Evolutionary conservation across 2,797 vertebrate genomes (phyloP).

Genomic region (Loris lydekkerianus): DNA sequence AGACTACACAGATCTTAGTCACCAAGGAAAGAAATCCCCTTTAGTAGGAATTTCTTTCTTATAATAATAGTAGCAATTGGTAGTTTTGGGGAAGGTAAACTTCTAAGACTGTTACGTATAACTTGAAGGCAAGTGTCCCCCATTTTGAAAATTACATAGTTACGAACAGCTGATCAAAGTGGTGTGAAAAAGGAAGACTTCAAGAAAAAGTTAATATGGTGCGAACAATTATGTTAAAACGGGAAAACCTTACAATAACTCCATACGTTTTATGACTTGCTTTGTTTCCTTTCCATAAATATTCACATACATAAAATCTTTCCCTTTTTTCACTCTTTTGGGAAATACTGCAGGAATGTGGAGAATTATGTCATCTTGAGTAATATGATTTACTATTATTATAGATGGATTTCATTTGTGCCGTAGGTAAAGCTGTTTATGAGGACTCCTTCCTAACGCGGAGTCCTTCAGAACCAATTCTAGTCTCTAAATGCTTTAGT

Average conservation of each 20-base stretch:
- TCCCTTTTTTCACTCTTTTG: not conserved
- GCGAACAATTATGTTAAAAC: not conserved
- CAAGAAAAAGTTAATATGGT: not conserved
- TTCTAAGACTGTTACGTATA: not conserved
- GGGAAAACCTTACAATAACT: not conserved
- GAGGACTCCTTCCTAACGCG: not conserved
- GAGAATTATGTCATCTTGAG: not conserved
- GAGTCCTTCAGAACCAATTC: not conserved
- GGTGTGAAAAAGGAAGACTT: not conserved
- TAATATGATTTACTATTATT: not conserved
- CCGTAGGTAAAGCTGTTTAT: not conserved
- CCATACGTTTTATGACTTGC: not conserved
- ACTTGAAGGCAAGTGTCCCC: not conserved
- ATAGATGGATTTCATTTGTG: constrained; percentile 14
- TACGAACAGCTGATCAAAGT: not conserved
- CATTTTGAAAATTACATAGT: not conserved
- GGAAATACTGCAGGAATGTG: not conserved
- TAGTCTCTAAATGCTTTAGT: not conserved
- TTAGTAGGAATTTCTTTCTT: not conserved
- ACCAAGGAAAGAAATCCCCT: not conserved
- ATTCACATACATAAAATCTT: not conserved
- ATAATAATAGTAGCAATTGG: not conserved
- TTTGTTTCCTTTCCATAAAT: constrained; percentile 21
- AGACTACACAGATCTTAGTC: not conserved
- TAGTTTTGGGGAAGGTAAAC: not conserved